Conservation (phyloP, 2,113 vertebrate genomes). For the Marcusenius ussheri region DNA sequence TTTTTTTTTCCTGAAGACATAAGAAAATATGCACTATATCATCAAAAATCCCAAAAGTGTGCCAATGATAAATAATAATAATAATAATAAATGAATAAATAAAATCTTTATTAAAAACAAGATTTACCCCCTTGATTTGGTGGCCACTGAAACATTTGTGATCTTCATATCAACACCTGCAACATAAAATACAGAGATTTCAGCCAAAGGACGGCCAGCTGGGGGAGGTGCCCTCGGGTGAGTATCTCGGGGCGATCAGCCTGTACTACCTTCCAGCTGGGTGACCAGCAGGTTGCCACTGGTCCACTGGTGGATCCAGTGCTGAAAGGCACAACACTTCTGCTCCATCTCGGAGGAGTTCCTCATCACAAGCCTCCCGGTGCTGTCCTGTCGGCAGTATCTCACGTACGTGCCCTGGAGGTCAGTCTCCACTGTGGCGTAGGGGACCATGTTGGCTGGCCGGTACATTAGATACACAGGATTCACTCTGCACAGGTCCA, state of each 20-base stretch:
- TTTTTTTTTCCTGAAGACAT: background rate
- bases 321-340: slow-evolving; percentile 89
- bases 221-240: background rate
- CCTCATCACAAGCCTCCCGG: slow-evolving; percentile 45
- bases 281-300: slow-evolving; percentile 89
- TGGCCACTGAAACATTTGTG: slow-evolving; percentile 79
- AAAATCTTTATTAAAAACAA: background rate
- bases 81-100: background rate
- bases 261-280: slow-evolving; percentile 74
- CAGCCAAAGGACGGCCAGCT: background rate
- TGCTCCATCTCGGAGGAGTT: slow-evolving; percentile 66
- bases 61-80: background rate
- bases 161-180: slow-evolving; percentile 83
- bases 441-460: slow-evolving; percentile 85
- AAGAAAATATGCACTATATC: background rate
- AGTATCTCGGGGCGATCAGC: background rate
- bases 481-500: slow-evolving; percentile 66
- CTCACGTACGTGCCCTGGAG: slow-evolving; percentile 60
- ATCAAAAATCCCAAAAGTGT: slow-evolving; percentile 7
- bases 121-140: slow-evolving; percentile 85
- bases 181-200: slow-evolving; percentile 20
- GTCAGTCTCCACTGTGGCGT: slow-evolving; percentile 83
- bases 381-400: slow-evolving; percentile 65
- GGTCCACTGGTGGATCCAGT: slow-evolving; percentile 96
- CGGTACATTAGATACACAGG: slow-evolving; percentile 88